Base-by-base conservation (phyloP, 2,797 vertebrate species). In the Channa striata region DNA sequence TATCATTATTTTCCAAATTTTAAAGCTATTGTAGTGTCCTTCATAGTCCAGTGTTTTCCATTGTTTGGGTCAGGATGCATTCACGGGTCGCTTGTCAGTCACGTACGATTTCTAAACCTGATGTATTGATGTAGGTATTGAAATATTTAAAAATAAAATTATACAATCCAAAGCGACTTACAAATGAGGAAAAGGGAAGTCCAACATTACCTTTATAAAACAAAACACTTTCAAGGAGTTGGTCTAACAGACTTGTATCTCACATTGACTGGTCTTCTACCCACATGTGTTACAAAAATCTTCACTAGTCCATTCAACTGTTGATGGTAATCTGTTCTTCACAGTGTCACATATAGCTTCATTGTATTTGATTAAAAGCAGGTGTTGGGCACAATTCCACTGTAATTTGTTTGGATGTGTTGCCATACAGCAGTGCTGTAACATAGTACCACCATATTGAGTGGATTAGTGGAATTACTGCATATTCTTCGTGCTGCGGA, bases 391-490 rank as follows among this genome's bases (percentile, higher is more conserved):
- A 77, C 81, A 80, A 47, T 90, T 87, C 92, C 80, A 60, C 59
- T 81, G 85, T 89, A 83, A 90, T 93, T 84, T 90, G 73, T 49
- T 84, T 17, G 74, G 66, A 85, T 76, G 60, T 72, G 64, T 63
- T 86, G 85, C 86, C 88, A 86, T 82, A 68, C 74, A 76, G 81
- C 66, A 64, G 72, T 37, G 53, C 73, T 66, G 72, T 83, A 85
- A 82, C 78, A 84, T 72, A 64, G 67, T 74, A 79, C 86, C 78
- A 85, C 91, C 92, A 93, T 94, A 92, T 93, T 94, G 91, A 82
- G 78, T 76, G 89, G 92, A 93, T 94, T 93, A 93, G 84, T 70
- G 87, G 86, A 92, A 93, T 93, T 93, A 92, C 77, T 77, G 81
- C 83, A 77, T 87, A 83, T 89, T 87, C 80, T 85, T 81, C 81